Evolutionary conservation across 2,888 invertebrate species (phyloP).

Genomic region (Oscheius sp.): DNA sequence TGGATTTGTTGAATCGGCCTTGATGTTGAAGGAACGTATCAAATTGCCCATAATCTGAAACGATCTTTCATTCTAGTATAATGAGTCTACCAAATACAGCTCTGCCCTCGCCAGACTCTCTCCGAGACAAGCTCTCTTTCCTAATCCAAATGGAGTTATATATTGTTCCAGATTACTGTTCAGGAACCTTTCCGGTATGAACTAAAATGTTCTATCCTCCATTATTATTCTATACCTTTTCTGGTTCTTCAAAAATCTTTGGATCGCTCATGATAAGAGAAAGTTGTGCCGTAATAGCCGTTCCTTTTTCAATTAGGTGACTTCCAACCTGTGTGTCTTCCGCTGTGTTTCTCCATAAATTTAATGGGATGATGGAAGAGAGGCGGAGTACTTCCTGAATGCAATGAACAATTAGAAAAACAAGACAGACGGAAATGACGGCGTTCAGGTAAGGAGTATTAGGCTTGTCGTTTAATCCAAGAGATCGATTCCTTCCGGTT

Average conservation of each 20-base stretch:
- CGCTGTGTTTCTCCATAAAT: conserved; percentile 8
- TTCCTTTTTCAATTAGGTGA: conserved; percentile 4
- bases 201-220: neutral
- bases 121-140: conserved; percentile 23
- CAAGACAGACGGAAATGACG: conserved; percentile 14
- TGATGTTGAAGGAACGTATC: neutral
- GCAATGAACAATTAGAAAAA: too few species aligned
- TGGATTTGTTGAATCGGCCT: neutral
- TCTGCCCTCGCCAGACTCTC: conserved; percentile 24
- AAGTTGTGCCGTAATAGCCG: conserved; percentile 8
- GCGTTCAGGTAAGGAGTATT: conserved; percentile 17
- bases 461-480: conserved; percentile 5
- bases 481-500: neutral
- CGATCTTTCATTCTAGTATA: neutral
- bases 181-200: conserved; percentile 23
- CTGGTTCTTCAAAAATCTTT: neutral
- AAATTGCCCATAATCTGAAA: conserved; percentile 22
- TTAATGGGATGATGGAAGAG: neutral
- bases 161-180: conserved; percentile 6
- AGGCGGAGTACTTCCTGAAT: conserved; percentile 14
- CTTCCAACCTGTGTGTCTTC: conserved; percentile 14
- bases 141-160: conserved; percentile 15
- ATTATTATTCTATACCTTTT: neutral
- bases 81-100: conserved; percentile 8
- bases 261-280: conserved; percentile 10